Conservation (phyloP, 2,888 invertebrate genomes). For the Mylabris sibirica region DNA sequence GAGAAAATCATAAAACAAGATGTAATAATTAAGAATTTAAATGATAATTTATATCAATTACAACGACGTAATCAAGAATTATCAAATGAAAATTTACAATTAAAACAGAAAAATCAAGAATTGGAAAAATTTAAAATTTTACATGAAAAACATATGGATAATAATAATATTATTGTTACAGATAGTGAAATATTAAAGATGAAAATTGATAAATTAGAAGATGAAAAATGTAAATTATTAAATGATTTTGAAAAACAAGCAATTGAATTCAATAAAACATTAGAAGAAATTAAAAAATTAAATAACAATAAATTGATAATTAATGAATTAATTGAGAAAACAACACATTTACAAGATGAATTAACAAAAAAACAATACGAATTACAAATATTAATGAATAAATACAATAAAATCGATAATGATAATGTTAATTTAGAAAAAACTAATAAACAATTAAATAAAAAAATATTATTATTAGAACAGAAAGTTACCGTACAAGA, state of each 20-base stretch:
- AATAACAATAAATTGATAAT: not conserved
- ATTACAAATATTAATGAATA: not conserved
- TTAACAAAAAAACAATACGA: not conserved
- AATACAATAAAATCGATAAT: slow-evolving; percentile 11
- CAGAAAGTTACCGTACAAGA: slow-evolving; percentile 22
- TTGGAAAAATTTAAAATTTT: not conserved
- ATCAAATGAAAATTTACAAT: not conserved
- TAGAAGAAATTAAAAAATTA: not conserved
- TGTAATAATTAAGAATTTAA: slow-evolving; percentile 7
- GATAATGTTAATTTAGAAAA: slow-evolving; percentile 14
- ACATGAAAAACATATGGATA: not conserved
- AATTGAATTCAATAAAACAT: not conserved
- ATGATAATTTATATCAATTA: slow-evolving; percentile 13
- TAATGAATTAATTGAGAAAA: slow-evolving; percentile 14
- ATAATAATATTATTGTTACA: not conserved
- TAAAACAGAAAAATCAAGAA: not conserved
- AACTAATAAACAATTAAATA: slow-evolving; percentile 9
- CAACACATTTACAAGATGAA: not conserved
- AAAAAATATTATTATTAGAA: slow-evolving; percentile 20
- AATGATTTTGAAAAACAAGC: not conserved
- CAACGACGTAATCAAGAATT: not conserved
- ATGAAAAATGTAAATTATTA: not conserved
- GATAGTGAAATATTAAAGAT: slow-evolving; percentile 3
- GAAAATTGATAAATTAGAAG: slow-evolving; percentile 7
- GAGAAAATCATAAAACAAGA: slow-evolving; percentile 18